Conservation (phyloP, 2,113 vertebrate genomes). For the Hypanus sabinus region DNA sequence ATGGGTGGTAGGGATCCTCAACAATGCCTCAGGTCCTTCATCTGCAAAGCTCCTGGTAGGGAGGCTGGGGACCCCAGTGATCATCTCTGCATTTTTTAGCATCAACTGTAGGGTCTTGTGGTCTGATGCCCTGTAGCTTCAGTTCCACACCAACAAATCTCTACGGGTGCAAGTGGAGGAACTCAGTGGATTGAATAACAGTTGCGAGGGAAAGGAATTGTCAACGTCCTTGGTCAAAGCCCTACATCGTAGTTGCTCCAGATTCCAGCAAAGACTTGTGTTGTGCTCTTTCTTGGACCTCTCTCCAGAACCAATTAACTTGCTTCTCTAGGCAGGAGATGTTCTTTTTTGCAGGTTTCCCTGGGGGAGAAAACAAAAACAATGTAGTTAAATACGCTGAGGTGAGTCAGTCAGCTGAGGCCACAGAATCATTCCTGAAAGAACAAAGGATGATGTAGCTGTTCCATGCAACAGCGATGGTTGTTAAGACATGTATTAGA, state of each 20-base stretch:
- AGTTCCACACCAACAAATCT: not conserved
- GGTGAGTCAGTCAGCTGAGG: not conserved
- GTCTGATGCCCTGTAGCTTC: too few relatives aligned
- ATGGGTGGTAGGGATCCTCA: too few relatives aligned
- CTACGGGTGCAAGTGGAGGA: not conserved
- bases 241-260: too few relatives aligned
- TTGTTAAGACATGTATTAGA: not conserved
- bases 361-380: not conserved
- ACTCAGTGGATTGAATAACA: too few relatives aligned
- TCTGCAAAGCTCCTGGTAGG: too few relatives aligned
- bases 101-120: too few relatives aligned
- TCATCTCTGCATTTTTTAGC: too few relatives aligned
- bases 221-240: too few relatives aligned
- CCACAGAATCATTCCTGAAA: not conserved
- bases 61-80: too few relatives aligned
- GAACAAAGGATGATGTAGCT: not conserved
- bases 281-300: not conserved
- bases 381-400: slow-evolving; percentile 8
- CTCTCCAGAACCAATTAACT: not conserved
- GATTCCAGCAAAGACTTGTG: too few relatives aligned
- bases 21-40: too few relatives aligned
- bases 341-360: not conserved
- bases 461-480: not conserved
- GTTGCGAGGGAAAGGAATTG: too few relatives aligned
- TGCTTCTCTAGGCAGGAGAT: not conserved